A percentile compares a stretch with the other conserved stretches of the same genome.
Evolutionary conservation across 2,888 invertebrate species (phyloP).

Genomic region (Epirrhoe alternata): DNA sequence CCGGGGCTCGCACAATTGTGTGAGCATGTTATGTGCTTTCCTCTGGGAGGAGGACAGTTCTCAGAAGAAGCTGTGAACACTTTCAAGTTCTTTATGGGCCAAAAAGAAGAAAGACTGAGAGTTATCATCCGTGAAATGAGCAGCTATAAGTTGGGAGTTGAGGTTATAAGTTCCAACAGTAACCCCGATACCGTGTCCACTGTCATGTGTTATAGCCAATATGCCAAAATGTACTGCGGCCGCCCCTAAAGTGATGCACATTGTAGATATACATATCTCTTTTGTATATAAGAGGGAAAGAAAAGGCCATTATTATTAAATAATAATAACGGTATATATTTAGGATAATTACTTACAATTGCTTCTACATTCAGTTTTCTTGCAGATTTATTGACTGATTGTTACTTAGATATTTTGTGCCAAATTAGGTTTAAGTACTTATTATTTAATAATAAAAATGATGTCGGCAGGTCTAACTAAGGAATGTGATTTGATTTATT

Average conservation of each 20-base stretch:
- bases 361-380: too few relatives aligned
- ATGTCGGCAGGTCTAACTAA: too few relatives aligned
- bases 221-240: slow-evolving; percentile 20
- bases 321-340: neutral
- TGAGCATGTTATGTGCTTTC: slow-evolving; percentile 22
- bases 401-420: too few relatives aligned
- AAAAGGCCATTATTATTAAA: neutral
- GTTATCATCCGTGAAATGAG: slow-evolving; percentile 8
- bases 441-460: too few relatives aligned
- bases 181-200: slow-evolving; percentile 23
- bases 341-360: too few relatives aligned
- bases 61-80: neutral
- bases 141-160: slow-evolving; percentile 16
- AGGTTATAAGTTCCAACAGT: slow-evolving; percentile 16
- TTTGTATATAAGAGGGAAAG: neutral
- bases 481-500: too few relatives aligned
- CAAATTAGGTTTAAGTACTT: too few relatives aligned
- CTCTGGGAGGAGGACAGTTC: slow-evolving; percentile 1
- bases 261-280: neutral
- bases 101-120: slow-evolving; percentile 5
- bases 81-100: slow-evolving; percentile 26
- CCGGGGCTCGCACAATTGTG: slow-evolving; percentile 22
- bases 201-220: neutral
- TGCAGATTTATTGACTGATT: too few relatives aligned
- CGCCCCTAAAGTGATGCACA: neutral